Evolutionary conservation across 2,113 vertebrate species (phyloP).

Genomic region (Fukomys damarensis): DNA sequence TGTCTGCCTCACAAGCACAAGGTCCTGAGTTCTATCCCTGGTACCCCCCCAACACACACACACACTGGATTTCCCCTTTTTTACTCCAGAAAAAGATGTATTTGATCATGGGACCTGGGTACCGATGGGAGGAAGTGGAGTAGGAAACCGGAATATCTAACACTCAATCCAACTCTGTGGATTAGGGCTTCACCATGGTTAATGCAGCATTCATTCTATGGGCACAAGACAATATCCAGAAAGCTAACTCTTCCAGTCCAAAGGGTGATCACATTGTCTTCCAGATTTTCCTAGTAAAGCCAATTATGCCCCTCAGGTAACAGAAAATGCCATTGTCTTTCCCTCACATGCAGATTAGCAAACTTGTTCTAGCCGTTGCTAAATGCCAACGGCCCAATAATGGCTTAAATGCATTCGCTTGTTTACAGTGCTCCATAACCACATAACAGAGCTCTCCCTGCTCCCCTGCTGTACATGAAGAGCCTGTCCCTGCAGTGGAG

Average conservation of each 20-base stretch:
- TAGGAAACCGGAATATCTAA: not conserved
- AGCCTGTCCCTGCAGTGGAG: not conserved
- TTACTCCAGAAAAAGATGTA: not conserved
- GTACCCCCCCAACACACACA: too few species aligned
- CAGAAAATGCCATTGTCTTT: not conserved
- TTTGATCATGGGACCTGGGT: not conserved
- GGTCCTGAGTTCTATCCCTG: too few species aligned
- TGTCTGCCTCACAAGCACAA: too few species aligned
- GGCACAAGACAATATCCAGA: not conserved
- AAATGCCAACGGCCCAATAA: not conserved
- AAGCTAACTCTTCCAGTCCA: not conserved
- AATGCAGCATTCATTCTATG: not conserved
- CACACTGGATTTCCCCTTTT: too few species aligned
- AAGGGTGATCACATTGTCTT: not conserved
- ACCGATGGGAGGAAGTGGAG: accelerated
- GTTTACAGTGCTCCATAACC: not conserved
- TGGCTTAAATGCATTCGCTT: not conserved
- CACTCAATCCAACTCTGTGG: not conserved
- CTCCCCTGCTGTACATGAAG: not conserved
- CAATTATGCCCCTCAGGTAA: not conserved
- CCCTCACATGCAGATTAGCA: not conserved
- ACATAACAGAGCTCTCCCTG: not conserved
- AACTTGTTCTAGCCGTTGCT: not conserved
- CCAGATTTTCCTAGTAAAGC: not conserved
- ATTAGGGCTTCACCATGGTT: not conserved